A percentile compares a stretch with the other conserved stretches of the same genome.
These are phyloP conservation scores for Mya arenaria DNA, from an alignment of 1,140 invertebrate genomes.

Conservation along the genomic window DNA sequence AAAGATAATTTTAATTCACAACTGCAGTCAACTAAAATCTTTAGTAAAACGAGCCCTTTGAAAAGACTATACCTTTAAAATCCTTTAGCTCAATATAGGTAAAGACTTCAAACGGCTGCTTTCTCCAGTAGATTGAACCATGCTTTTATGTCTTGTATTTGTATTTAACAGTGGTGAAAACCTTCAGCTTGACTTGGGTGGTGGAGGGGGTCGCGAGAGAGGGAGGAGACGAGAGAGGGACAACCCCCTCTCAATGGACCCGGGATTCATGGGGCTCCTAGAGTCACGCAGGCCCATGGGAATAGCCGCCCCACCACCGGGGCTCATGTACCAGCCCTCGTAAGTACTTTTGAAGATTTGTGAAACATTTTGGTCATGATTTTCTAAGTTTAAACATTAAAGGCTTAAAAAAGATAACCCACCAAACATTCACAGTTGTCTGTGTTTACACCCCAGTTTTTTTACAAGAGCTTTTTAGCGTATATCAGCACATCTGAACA, in stretches of 20 bases:
- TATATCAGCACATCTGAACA: too few species aligned
- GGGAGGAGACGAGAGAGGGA: neutral
- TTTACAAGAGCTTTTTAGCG: neutral
- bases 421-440: neutral
- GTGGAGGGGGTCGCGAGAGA: neutral
- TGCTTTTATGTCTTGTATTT: too few species aligned
- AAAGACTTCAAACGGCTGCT: too few species aligned
- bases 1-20: too few species aligned
- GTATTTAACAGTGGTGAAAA: constrained; percentile 48
- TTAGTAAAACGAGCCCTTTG: too few species aligned
- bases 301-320: constrained; percentile 35
- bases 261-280: constrained; percentile 33
- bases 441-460: neutral
- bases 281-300: constrained; percentile 23
- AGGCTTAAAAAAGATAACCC: too few species aligned
- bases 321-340: constrained; percentile 48
- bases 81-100: too few species aligned
- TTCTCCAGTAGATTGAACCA: too few species aligned
- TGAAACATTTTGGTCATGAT: neutral
- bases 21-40: too few species aligned
- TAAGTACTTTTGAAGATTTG: constrained; percentile 29
- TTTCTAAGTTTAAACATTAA: neutral
- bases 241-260: constrained; percentile 27
- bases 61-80: too few species aligned
- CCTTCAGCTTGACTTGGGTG: neutral